Base-by-base conservation (phyloP, 2,888 invertebrate species). In the Cephus nigrinus region DNA sequence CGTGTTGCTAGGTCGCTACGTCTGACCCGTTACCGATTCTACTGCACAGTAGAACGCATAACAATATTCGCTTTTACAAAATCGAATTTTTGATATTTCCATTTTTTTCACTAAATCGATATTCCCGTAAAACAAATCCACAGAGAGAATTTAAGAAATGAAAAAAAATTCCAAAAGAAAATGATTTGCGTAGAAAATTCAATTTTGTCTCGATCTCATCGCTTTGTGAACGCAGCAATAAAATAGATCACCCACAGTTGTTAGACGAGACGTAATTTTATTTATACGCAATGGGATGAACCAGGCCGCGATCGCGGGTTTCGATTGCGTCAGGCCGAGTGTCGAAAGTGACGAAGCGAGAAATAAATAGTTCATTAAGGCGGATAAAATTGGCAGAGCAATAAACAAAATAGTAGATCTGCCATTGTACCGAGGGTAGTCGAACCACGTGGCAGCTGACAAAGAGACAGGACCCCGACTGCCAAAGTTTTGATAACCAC, bases 1-100 rank as follows among this genome's bases (percentile, higher is more conserved):
- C 76, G 75, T 80, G 78, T 75, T 77, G 79, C 80, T 82, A 84
- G 81, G 80, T 80, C 77, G 81, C 78, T 76, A 76, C 80, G 83
- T 83, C 81, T 81, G 80, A 82, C 81, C 69, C 55, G 69, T 76
- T 36, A 69, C 55, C 71, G 71, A 31, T 33, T 71, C 32, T 71
- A 3, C 32, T 9, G 9, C 23, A 23, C 23, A 0, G 23, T 55
- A 9, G 23, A 55, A 23, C 55, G 55, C 55, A 55, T 55, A 23
- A 55, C 23, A 9, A 55, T 55, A 55, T 55, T 55, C 9, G 23
- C 23, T 9, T 5, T 55, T 55, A 23, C 23, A 23, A 55, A 23
- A 9, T 5, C 23, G 55, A 23, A 55, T 55, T 55, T 23, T 23
- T 55, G 55, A 55, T 55, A 55, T 55, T 55, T 55, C 23, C 40